Evolutionary conservation across 2,888 invertebrate genomes (phyloP).

Genomic region (Amphipyra tragopoginis): DNA sequence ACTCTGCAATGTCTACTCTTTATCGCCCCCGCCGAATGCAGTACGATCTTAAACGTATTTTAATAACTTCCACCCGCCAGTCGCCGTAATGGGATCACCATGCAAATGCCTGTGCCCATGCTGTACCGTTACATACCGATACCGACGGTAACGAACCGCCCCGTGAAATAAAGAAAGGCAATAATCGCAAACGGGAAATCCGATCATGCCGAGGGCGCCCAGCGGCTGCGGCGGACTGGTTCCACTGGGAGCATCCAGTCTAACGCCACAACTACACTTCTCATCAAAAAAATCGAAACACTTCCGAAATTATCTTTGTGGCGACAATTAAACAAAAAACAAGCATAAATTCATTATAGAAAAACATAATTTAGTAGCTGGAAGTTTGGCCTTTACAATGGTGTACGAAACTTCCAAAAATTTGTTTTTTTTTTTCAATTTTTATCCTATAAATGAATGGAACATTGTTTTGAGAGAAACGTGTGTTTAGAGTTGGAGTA

Average conservation of each 20-base stretch:
- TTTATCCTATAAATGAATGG: too few relatives aligned
- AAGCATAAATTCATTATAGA: too few relatives aligned
- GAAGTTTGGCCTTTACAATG: too few relatives aligned
- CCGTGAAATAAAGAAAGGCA: conserved; percentile 85
- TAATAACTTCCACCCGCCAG: conserved; percentile 85
- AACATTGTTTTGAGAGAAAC: too few relatives aligned
- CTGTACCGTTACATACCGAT: conserved; percentile 83
- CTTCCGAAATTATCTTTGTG: too few relatives aligned
- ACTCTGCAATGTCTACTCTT: conserved; percentile 84
- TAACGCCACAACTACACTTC: conserved; percentile 67
- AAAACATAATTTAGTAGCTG: too few relatives aligned
- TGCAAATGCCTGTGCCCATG: conserved; percentile 83
- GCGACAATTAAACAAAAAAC: too few relatives aligned
- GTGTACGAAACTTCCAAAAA: too few relatives aligned
- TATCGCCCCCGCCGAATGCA: conserved; percentile 82
- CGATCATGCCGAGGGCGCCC: conserved; percentile 77
- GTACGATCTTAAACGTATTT: conserved; percentile 86
- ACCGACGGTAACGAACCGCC: conserved; percentile 80
- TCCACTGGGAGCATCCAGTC: conserved; percentile 65
- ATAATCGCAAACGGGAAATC: conserved; percentile 85
- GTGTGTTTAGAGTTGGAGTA: too few relatives aligned
- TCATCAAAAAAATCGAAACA: too few relatives aligned
- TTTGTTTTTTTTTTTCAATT: too few relatives aligned
- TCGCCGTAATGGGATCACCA: conserved; percentile 84
- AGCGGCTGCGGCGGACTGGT: conserved; percentile 61